Base-by-base conservation (phyloP, 1,140 invertebrate species). In the Laupala kohalensis region DNA sequence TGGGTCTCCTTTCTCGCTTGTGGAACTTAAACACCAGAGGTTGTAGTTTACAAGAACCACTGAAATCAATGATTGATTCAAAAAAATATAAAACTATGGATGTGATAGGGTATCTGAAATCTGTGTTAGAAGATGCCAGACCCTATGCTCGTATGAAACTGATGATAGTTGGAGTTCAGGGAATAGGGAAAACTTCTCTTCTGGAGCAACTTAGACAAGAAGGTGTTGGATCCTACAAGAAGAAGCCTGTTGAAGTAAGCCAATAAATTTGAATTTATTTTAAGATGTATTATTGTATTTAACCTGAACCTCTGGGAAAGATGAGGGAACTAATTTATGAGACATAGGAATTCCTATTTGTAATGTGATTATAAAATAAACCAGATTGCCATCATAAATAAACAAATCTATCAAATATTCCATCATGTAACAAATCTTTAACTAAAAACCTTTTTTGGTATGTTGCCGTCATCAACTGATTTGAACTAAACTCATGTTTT, bases 51-150 rank as follows among this genome's bases (percentile, higher is more conserved):
- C 92, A 90, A 79, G 96, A 95, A 80, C 96, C 93, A 4, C 82
- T 99, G 12, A 91, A 92, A 73, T 92, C 92, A 0, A 95, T 99
- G 89, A 92, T 98, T 37, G 90, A 92, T 26, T 92, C 90, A 67
- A 95, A 95, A 76, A 93, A 94, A 72, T 95, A 94, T 78, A 97
- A 97, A 83, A 97, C 95, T 5, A 94, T 95, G 87, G 96, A 99
- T 79, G 92, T 99, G 53, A 89, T 99, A 37, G 95, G 95, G 0
- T 98, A 98, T 81, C 85, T 99, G 1, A 95, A 97, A 79, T 92
- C 90, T 0, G 90, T 94, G 66, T 81, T 94, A 66, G 91, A 94
- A 78, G 91, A 98, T 81, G 95, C 96, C 0, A 90, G 91, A 78
- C 92, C 94, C 0, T 99, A 99, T 80, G 92, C 94, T 5, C 84